Conservation (phyloP, 2,888 invertebrate species). For the Morpho deidamia region DNA sequence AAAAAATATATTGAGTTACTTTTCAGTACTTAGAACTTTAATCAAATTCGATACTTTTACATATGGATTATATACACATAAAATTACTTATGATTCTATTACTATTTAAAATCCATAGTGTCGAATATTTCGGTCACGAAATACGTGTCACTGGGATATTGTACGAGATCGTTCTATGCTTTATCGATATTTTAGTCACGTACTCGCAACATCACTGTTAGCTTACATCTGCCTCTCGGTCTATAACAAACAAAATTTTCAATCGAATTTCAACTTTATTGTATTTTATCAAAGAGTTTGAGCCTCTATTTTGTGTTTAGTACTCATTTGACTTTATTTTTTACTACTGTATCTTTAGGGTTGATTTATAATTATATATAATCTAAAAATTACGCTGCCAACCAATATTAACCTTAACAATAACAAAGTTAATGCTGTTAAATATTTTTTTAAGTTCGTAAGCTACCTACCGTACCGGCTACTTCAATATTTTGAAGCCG, state of each 20-base stretch:
- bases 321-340: background rate
- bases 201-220: conserved; percentile 17
- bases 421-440: background rate
- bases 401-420: conserved; percentile 8
- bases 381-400: background rate
- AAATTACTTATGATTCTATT: conserved; percentile 2
- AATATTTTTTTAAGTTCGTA: conserved; percentile 2
- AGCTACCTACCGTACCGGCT: conserved; percentile 12
- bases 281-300: background rate
- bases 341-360: background rate
- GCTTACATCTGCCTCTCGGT: conserved; percentile 12
- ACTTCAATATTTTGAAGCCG: conserved; percentile 2
- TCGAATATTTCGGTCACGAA: conserved; percentile 18
- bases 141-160: conserved; percentile 21
- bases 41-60: too few species aligned
- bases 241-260: conserved; percentile 4
- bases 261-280: conserved; percentile 3
- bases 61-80: too few species aligned
- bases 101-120: conserved; percentile 5
- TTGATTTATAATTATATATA: too few species aligned
- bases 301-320: too few species aligned
- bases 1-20: too few species aligned
- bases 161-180: conserved; percentile 11
- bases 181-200: conserved; percentile 28
- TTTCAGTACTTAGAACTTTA: too few species aligned